Base-by-base conservation (phyloP, 1,140 invertebrate species). In the Drosophila littoralis region DNA sequence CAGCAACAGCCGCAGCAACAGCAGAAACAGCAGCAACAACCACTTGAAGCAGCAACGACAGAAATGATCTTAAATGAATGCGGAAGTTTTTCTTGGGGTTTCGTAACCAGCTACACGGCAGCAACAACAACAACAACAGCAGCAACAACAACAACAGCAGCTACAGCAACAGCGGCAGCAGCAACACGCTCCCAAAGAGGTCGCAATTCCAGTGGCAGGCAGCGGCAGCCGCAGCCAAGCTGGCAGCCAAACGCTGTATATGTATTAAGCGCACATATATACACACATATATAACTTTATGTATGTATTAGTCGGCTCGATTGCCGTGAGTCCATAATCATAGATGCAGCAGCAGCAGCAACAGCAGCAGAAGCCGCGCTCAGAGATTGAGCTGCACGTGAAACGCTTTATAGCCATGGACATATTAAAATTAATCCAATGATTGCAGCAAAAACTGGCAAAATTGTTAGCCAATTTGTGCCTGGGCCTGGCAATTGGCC, bases 31-130 rank as follows among this genome's bases (percentile, higher is more conserved):
- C 77, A 67, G 43, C 86, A 81, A 52, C 82, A 83, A 75, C 70
- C 59, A 86, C 82, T 86, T 86, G 82, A 68, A 88, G 83, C 83
- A 88, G 54, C 80, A 90, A 85, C 81, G 81, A 91, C 81, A 91
- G 86, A 91, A 91, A 90, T 89, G 86, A 91, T 91, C 85, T 91
- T 91, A 91, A 91, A 91, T 91, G 90, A 91, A 91, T 91, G 90
- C 90, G 90, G 90, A 91, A 91, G 90, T 90, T 91, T 91, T 91
- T 90, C 84, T 89, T 81, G 85, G 78, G 83, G 82, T 91, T 91
- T 91, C 90, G 90, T 91, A 91, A 91, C 90, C 85, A 90, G 90
- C 85, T 84, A 88, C 74, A 55, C 50, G 46, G 58, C 60, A 46
- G 10, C 63, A 60, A 7, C 63, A 45, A 10, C 61, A 64, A 5